Percentiles rank a stretch among this genome's conserved stretches.
Evolutionary conservation across 2,113 vertebrate species (phyloP).

Genomic region (Gobius niger): DNA sequence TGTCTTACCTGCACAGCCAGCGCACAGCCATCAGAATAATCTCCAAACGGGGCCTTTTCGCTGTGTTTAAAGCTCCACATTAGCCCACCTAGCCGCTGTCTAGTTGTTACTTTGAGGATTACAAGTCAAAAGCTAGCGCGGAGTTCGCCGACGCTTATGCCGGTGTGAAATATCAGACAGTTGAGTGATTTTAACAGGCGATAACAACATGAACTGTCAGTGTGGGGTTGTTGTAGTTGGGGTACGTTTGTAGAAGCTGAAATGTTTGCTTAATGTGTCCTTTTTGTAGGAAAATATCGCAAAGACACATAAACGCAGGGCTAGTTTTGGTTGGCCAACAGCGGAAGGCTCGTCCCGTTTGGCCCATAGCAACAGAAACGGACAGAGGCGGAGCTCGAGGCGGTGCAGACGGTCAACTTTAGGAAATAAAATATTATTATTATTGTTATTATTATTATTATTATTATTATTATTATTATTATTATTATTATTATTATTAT

Average conservation of each 20-base stretch:
- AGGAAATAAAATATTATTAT: neutral
- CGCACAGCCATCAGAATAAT: slow-evolving; percentile 75
- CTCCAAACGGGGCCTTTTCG: slow-evolving; percentile 19
- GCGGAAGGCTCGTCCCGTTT: slow-evolving; percentile 1
- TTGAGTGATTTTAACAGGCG: too few relatives aligned
- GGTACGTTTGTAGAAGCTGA: neutral
- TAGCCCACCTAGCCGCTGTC: slow-evolving; percentile 59
- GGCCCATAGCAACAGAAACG: slow-evolving; percentile 10
- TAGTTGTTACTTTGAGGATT: slow-evolving; percentile 38
- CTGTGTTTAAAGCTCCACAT: slow-evolving; percentile 47
- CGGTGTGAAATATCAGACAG: too few relatives aligned
- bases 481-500: too few relatives aligned
- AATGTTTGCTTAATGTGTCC: neutral
- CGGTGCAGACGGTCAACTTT: neutral
- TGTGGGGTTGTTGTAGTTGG: neutral
- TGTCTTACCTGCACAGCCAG: slow-evolving; percentile 81
- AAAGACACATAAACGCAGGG: neutral
- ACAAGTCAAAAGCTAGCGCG: slow-evolving; percentile 38
- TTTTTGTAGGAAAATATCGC: neutral
- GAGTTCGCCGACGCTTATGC: slow-evolving; percentile 26
- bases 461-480: too few relatives aligned
- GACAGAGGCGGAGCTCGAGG: neutral
- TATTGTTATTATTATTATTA: too few relatives aligned
- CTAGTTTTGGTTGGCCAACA: slow-evolving; percentile 8
- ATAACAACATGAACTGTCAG: neutral